These are phyloP conservation scores for Phymorhynchus buccinoides DNA, from an alignment of 1,140 invertebrate species.

Conservation along the genomic window DNA sequence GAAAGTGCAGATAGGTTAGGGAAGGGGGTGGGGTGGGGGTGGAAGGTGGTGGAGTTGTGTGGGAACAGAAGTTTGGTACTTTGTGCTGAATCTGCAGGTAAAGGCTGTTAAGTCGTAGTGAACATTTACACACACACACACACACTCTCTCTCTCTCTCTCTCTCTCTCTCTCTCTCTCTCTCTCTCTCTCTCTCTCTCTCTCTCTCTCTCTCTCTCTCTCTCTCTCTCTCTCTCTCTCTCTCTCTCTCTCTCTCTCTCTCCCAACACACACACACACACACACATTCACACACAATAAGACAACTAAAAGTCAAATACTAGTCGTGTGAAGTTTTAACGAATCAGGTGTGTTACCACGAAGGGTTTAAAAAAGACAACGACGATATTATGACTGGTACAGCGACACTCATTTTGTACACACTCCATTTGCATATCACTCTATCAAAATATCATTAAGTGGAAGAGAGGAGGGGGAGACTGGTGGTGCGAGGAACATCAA, in stretches of 20 bases:
- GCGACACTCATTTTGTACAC: not conserved
- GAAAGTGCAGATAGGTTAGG: not conserved
- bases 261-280: not conserved
- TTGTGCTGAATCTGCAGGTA: not conserved
- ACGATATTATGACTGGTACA: not conserved
- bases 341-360: not conserved
- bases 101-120: not conserved
- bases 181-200: not conserved
- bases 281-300: not conserved
- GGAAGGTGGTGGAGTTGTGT: too few relatives aligned
- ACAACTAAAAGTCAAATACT: not conserved
- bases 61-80: too few relatives aligned
- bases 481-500: too few relatives aligned
- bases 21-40: not conserved
- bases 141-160: not conserved
- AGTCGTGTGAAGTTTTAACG: not conserved
- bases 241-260: conserved; percentile 23
- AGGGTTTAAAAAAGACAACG: not conserved
- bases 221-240: conserved; percentile 15
- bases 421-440: not conserved
- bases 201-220: not conserved
- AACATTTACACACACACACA: not conserved
- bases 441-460: not conserved
- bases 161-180: not conserved
- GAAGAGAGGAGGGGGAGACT: too few relatives aligned